Conservation (phyloP, 2,113 vertebrate species). For the Orthochromis indermauri region DNA sequence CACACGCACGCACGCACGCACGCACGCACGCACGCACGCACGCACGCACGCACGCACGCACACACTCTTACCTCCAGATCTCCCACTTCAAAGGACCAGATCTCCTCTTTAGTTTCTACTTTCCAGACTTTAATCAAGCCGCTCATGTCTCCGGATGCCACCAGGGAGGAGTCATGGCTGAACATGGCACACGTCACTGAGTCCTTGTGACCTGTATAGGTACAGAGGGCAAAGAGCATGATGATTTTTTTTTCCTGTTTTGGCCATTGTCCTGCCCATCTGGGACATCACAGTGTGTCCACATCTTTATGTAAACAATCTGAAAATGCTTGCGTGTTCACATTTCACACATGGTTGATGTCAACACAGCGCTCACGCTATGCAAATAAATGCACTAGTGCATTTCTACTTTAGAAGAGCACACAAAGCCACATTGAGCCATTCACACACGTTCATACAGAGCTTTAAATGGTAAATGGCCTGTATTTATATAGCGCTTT, state of each 20-base stretch:
- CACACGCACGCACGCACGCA: no score
- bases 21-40: not conserved
- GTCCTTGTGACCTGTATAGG: slow-evolving; percentile 87
- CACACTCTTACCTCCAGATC: slow-evolving; percentile 85
- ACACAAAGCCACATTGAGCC: not conserved
- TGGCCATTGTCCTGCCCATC: not conserved
- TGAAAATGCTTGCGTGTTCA: not conserved
- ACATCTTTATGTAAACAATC: not conserved
- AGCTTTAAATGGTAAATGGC: not conserved
- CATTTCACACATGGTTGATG: not conserved
- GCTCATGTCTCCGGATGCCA: slow-evolving; percentile 93
- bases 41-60: accelerated
- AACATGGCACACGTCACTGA: slow-evolving; percentile 87
- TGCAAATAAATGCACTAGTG: accelerated
- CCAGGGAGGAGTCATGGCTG: slow-evolving; percentile 85
- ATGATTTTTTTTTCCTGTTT: not conserved
- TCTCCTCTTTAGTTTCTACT: slow-evolving; percentile 81
- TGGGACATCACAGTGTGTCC: not conserved
- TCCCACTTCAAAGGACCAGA: slow-evolving; percentile 93
- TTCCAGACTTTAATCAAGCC: slow-evolving; percentile 94
- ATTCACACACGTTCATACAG: accelerated
- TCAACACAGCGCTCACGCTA: not conserved
- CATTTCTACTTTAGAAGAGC: not conserved
- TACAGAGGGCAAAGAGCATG: not conserved
- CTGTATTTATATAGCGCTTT: no score